These are phyloP conservation scores for Zele albiditarsus DNA, from an alignment of 2,888 invertebrate genomes.

Conservation along the genomic window DNA sequence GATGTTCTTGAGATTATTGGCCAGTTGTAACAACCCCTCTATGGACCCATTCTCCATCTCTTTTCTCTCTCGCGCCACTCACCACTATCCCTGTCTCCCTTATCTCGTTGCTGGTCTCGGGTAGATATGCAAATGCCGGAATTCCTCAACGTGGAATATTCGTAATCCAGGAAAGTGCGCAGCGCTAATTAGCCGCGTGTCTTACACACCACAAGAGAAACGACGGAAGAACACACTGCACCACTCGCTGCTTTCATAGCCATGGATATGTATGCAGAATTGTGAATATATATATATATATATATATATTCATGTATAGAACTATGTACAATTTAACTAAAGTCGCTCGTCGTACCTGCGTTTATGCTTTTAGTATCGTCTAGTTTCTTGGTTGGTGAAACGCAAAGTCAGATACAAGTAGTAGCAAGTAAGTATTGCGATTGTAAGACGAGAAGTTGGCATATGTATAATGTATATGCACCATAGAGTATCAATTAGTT, in stretches of 20 bases:
- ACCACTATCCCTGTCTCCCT: not conserved
- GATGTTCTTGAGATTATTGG: conserved; percentile 33
- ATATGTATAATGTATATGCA: not conserved
- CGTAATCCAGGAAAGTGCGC: conserved; percentile 44
- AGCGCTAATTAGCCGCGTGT: conserved; percentile 58
- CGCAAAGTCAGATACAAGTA: not conserved
- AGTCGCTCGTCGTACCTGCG: not conserved
- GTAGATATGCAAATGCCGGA: conserved; percentile 54
- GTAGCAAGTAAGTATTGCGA: not conserved
- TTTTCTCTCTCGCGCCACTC: not conserved
- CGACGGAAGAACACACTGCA: conserved; percentile 22
- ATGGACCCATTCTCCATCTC: not conserved
- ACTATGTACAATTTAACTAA: not conserved
- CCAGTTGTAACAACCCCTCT: conserved; percentile 31
- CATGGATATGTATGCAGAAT: not conserved
- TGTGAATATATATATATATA: not conserved
- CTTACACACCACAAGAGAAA: conserved; percentile 48
- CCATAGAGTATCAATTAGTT: too few species aligned
- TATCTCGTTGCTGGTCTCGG: conserved; percentile 16
- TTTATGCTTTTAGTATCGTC: not conserved
- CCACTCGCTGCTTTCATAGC: not conserved
- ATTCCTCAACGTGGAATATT: conserved; percentile 32
- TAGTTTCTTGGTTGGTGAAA: not conserved
- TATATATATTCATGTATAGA: conserved; percentile 11
- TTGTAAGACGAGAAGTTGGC: not conserved